Evolutionary conservation across 2,888 invertebrate genomes (phyloP).

Genomic region (Agrotis exclamationis): DNA sequence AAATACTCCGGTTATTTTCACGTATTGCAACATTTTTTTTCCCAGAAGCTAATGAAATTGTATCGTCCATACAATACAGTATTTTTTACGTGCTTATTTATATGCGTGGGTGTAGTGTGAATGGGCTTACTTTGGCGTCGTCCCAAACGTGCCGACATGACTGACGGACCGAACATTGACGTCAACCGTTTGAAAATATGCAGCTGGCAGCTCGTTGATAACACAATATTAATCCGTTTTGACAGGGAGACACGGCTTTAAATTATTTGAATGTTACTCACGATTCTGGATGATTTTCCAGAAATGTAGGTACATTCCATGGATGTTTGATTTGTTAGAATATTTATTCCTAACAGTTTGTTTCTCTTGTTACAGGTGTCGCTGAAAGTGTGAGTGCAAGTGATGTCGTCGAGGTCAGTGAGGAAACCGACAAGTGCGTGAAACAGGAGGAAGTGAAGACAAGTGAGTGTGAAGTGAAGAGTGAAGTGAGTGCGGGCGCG

Average conservation of each 20-base stretch:
- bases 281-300: slow-evolving; percentile 28
- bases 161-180: slow-evolving; percentile 72
- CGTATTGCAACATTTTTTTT: slow-evolving; percentile 28
- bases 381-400: slow-evolving; percentile 86
- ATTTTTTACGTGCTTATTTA: slow-evolving; percentile 72
- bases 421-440: slow-evolving; percentile 86
- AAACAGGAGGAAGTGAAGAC: slow-evolving; percentile 83
- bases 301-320: slow-evolving; percentile 23
- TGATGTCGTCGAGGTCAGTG: slow-evolving; percentile 86
- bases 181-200: slow-evolving; percentile 79
- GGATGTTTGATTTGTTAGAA: slow-evolving; percentile 1
- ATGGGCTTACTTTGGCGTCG: slow-evolving; percentile 86
- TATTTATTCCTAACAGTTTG: slow-evolving; percentile 20
- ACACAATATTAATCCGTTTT: slow-evolving; percentile 61
- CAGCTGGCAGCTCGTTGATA: slow-evolving; percentile 74
- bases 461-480: slow-evolving; percentile 88
- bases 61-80: slow-evolving; percentile 66
- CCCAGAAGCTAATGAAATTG: slow-evolving; percentile 44
- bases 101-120: slow-evolving; percentile 83
- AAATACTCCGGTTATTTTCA: slow-evolving; percentile 23
- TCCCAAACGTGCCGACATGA: slow-evolving; percentile 83
- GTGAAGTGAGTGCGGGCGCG: slow-evolving; percentile 88
- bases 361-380: slow-evolving; percentile 85
- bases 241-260: slow-evolving; percentile 53
- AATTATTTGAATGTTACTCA: slow-evolving; percentile 47